Evolutionary conservation across 23 tunicate genomes (phyloP).

Genomic region (Oikopleura dioica): DNA sequence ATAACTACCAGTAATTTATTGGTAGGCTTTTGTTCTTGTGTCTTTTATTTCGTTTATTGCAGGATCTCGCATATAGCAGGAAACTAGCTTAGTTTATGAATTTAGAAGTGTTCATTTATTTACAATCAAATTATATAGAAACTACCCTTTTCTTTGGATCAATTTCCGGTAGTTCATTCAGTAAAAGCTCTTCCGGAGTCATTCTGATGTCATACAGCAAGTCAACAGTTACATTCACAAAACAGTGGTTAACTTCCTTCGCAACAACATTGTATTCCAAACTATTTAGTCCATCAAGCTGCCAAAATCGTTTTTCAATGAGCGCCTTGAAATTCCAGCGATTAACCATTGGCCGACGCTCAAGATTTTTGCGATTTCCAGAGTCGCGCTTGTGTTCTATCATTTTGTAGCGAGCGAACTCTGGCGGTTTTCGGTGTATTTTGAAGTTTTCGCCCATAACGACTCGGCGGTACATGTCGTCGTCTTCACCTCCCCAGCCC

Average conservation of each 20-base stretch:
- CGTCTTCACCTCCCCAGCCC: slow-evolving; percentile 14
- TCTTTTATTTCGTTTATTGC: too few relatives aligned
- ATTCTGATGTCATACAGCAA: neutral
- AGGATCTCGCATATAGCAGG: too few relatives aligned
- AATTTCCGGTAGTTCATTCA: too few relatives aligned
- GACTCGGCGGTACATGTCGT: slow-evolving; percentile 6
- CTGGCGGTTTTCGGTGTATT: neutral
- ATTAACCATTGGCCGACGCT: neutral
- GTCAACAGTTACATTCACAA: neutral
- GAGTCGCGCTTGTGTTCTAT: neutral
- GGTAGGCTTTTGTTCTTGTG: too few relatives aligned
- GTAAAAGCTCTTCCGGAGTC: neutral
- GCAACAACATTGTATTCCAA: neutral
- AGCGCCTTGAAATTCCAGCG: neutral
- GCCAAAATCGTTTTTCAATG: neutral
- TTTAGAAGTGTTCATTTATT: too few relatives aligned
- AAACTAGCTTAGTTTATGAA: too few relatives aligned
- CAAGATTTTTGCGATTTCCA: neutral
- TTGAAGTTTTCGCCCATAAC: too few relatives aligned
- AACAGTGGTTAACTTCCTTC: neutral
- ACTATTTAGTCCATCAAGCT: neutral
- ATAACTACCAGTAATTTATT: too few relatives aligned
- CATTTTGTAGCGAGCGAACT: slow-evolving; percentile 10
- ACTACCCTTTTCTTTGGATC: too few relatives aligned
- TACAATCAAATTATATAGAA: too few relatives aligned